Conservation (phyloP, 2,797 vertebrate genomes). For the Orientallactaga sibirica region DNA sequence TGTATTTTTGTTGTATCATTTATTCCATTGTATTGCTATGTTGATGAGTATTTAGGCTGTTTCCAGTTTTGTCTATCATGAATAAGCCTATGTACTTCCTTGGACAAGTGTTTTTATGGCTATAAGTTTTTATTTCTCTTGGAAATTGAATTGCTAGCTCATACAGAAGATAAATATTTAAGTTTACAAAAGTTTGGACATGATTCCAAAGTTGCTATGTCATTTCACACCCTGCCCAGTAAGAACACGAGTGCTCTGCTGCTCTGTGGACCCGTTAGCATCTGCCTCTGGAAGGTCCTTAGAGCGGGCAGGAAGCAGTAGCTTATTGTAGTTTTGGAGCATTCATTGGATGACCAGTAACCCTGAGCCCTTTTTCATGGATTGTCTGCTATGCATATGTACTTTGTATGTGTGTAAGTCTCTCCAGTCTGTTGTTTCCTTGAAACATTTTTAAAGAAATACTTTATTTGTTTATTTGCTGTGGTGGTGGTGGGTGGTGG, state of each 20-base stretch:
- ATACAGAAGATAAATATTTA: neutral
- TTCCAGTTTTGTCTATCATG: neutral
- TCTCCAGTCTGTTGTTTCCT: neutral
- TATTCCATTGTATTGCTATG: neutral
- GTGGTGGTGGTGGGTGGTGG: no score
- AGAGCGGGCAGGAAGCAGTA: fast-evolving
- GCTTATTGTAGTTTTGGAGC: neutral
- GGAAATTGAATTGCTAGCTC: conserved; percentile 23
- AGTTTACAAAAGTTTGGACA: neutral
- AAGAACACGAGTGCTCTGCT: neutral
- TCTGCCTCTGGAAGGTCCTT: neutral
- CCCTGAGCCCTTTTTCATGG: neutral
- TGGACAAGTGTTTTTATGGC: conserved; percentile 14
- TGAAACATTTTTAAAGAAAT: no score
- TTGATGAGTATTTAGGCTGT: neutral
- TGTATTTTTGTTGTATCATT: neutral
- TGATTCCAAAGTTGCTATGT: neutral
- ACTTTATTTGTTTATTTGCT: no score
- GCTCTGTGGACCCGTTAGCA: no score
- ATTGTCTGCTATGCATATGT: neutral
- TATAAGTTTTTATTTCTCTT: conserved; percentile 3
- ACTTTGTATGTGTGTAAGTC: neutral
- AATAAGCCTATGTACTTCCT: conserved; percentile 3
- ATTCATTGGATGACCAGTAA: neutral
- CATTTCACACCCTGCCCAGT: neutral